phyloP scores from a whole-genome alignment of 2,113 vertebrate genomes.

The Emydocephalus ijimae region DNA sequence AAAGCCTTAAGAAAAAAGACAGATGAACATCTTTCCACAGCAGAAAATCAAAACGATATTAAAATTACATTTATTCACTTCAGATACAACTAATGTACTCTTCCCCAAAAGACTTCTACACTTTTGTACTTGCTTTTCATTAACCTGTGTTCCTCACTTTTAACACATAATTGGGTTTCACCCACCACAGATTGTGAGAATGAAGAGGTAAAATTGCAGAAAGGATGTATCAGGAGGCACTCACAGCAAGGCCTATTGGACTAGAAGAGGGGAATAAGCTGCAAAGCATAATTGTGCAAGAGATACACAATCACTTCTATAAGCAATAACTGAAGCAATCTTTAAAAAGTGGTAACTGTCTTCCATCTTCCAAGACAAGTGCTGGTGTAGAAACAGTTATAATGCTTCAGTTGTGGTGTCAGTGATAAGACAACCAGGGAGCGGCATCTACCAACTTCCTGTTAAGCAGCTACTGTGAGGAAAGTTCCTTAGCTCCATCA shows the following conservation, averaged over 20 bases:
- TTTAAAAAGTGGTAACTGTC: background rate
- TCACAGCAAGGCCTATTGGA: background rate
- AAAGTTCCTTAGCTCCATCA: background rate
- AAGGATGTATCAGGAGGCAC: background rate
- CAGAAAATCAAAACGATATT: background rate
- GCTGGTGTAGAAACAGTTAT: background rate
- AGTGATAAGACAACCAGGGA: background rate
- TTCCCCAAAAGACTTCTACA: background rate
- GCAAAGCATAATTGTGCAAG: background rate
- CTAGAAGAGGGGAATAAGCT: background rate
- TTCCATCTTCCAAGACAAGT: background rate
- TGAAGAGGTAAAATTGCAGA: background rate
- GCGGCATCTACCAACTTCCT: background rate
- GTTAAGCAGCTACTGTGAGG: background rate
- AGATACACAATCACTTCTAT: background rate
- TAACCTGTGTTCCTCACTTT: background rate
- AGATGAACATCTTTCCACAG: background rate
- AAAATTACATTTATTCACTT: background rate
- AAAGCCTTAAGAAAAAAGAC: conserved; percentile 70
- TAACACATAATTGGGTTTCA: background rate
- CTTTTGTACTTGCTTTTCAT: background rate
- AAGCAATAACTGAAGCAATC: background rate
- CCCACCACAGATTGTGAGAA: background rate
- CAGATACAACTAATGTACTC: background rate
- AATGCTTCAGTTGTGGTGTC: background rate